These are phyloP conservation scores for Pangasius krempfi DNA, from an alignment of 2,797 vertebrate genomes.

Conservation along the genomic window DNA sequence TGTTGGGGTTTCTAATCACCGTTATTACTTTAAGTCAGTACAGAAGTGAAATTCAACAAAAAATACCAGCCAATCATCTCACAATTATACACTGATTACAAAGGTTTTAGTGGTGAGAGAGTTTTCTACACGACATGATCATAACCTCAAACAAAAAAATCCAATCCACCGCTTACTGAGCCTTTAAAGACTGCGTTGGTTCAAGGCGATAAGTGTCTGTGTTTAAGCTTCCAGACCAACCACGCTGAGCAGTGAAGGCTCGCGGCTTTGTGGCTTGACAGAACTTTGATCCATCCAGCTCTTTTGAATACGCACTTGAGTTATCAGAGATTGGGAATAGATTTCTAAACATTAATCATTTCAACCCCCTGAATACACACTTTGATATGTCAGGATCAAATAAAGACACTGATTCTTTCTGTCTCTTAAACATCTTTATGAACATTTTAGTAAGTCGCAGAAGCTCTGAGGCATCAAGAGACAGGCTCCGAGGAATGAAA, in stretches of 20 bases:
- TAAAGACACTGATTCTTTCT: constrained; percentile 20
- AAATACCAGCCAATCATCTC: neutral
- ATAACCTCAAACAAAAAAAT: neutral
- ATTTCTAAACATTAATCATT: neutral
- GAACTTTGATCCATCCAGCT: constrained; percentile 54
- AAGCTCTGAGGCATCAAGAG: constrained; percentile 40
- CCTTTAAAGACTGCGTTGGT: constrained; percentile 33
- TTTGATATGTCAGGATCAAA: constrained; percentile 57
- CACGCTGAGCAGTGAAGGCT: constrained; percentile 32
- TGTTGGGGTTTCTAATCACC: neutral
- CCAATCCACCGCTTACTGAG: neutral
- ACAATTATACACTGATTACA: neutral
- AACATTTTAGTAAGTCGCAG: constrained; percentile 33
- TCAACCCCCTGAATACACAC: constrained; percentile 49
- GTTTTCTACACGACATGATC: neutral
- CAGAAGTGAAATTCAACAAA: neutral
- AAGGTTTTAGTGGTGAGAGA: neutral
- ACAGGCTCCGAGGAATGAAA: constrained; percentile 53
- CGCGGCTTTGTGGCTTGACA: constrained; percentile 36
- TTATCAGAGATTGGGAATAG: neutral
- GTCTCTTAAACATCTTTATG: constrained; percentile 23
- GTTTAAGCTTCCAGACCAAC: constrained; percentile 50
- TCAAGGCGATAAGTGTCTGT: constrained; percentile 56
- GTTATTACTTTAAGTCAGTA: neutral
- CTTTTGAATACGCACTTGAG: constrained; percentile 43